Evolutionary conservation across 2,113 vertebrate genomes (phyloP).

Genomic region (Microtus montanus): DNA sequence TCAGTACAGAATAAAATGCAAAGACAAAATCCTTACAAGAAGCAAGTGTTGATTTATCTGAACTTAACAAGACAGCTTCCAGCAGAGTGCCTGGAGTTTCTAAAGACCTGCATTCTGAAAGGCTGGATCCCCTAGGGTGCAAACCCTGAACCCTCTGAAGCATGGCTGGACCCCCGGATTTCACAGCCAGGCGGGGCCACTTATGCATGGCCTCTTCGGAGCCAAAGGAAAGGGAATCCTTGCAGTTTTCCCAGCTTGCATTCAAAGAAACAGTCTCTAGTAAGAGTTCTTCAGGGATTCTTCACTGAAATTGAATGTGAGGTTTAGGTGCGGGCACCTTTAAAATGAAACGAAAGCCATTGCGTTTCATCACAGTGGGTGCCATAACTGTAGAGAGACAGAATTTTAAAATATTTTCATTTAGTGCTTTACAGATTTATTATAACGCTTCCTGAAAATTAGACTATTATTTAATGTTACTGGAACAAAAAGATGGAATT

Average conservation of each 20-base stretch:
- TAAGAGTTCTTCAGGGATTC: not conserved
- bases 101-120: not conserved
- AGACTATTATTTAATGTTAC: not conserved
- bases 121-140: not conserved
- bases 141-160: not conserved
- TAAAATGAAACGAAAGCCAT: constrained; percentile 11
- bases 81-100: not conserved
- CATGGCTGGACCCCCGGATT: not conserved
- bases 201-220: not conserved
- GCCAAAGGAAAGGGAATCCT: not conserved
- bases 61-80: constrained; percentile 31
- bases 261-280: not conserved
- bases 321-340: not conserved
- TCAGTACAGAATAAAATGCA: constrained; percentile 56
- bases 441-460: not conserved
- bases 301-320: constrained; percentile 33
- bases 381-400: constrained; percentile 29
- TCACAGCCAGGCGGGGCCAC: not conserved
- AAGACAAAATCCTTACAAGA: constrained; percentile 36
- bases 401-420: not conserved
- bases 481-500: constrained; percentile 25
- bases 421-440: constrained; percentile 51
- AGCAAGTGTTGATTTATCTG: constrained; percentile 51
- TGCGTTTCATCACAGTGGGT: not conserved
- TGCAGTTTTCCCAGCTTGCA: not conserved